Conservation (phyloP, 2,888 invertebrate genomes). For the Heliconius ethilla region DNA sequence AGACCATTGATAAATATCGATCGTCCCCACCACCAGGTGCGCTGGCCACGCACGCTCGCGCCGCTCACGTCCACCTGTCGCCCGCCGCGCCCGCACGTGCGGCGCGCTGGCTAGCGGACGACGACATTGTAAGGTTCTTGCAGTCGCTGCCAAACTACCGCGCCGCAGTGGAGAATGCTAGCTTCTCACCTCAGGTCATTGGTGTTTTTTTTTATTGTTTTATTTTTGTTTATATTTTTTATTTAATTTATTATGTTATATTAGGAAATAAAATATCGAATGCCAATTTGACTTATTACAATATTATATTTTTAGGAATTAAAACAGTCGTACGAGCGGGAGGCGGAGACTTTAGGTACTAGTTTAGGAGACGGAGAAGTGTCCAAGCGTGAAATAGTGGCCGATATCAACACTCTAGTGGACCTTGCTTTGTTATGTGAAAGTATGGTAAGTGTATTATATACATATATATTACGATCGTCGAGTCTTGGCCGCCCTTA, state of each 20-base stretch:
- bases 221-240: not conserved
- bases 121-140: constrained; percentile 95
- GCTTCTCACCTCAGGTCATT: constrained; percentile 40
- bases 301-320: constrained; percentile 58
- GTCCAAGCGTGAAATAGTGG: constrained; percentile 91
- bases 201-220: not conserved
- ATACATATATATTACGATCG: not conserved
- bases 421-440: constrained; percentile 95
- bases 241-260: not conserved
- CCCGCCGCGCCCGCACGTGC: constrained; percentile 54
- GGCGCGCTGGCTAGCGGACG: constrained; percentile 90
- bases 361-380: constrained; percentile 95
- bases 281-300: too few relatives aligned
- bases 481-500: not conserved
- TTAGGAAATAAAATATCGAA: not conserved
- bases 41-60: constrained; percentile 53
- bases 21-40: constrained; percentile 14
- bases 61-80: constrained; percentile 48
- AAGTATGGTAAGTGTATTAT: constrained; percentile 86
- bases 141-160: constrained; percentile 83
- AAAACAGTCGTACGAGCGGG: constrained; percentile 83
- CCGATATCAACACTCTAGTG: constrained; percentile 90
- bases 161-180: constrained; percentile 48
- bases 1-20: too few relatives aligned
- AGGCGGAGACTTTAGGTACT: constrained; percentile 95